Evolutionary conservation across 2,888 invertebrate genomes (phyloP).

Genomic region (Clistopyga incitator): DNA sequence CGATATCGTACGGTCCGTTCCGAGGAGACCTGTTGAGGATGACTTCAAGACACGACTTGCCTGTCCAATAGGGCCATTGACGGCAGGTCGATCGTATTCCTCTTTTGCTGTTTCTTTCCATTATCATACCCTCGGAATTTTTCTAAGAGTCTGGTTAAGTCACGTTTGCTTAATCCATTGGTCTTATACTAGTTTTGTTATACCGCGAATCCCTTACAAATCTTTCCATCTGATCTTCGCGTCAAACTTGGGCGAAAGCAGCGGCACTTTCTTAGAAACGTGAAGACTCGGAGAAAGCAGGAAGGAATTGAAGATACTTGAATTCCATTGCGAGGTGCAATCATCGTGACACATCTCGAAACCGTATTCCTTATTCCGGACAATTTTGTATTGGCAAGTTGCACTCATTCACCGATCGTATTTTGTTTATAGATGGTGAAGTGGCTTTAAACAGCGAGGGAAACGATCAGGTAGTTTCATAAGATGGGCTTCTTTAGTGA

Average conservation of each 20-base stretch:
- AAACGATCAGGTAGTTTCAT: constrained; percentile 27
- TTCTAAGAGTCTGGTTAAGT: constrained; percentile 70
- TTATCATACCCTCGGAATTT: constrained; percentile 71
- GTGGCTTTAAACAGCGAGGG: constrained; percentile 10
- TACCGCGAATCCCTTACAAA: neutral
- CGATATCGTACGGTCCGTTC: constrained; percentile 75
- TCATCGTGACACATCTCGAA: constrained; percentile 32
- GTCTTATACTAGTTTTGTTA: constrained; percentile 11
- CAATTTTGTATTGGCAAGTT: constrained; percentile 13
- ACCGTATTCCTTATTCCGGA: neutral
- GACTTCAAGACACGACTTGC: constrained; percentile 72
- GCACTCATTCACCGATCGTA: constrained; percentile 14
- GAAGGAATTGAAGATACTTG: neutral
- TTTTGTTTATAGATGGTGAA: constrained; percentile 11
- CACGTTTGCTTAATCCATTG: constrained; percentile 72
- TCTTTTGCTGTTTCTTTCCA: constrained; percentile 13
- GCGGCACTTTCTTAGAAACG: neutral
- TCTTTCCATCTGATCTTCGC: constrained; percentile 11
- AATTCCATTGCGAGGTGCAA: neutral
- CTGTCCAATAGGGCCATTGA: neutral
- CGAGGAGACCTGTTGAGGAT: constrained; percentile 72
- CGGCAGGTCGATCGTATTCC: constrained; percentile 31
- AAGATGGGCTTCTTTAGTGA: constrained; percentile 36
- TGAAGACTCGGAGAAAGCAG: neutral
- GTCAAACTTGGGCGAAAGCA: constrained; percentile 2